phyloP scores from a whole-genome alignment of 1,140 invertebrate species.

The Manduca sexta region DNA sequence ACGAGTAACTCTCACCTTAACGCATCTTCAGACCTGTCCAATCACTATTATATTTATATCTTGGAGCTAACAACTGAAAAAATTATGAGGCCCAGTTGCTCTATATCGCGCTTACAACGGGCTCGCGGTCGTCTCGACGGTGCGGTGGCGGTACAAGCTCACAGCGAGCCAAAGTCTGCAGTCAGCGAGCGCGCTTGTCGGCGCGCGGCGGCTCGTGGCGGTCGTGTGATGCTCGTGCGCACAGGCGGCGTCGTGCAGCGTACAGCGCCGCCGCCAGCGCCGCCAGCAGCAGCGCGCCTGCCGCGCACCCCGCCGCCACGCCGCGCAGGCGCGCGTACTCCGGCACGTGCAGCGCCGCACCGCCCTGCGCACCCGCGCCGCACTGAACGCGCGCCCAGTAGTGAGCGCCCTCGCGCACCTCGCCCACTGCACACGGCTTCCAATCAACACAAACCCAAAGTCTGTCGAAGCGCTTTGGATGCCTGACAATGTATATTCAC shows the following conservation, averaged over 20 bases:
- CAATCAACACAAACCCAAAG: not conserved
- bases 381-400: slow-evolving; percentile 51
- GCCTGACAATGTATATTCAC: not conserved
- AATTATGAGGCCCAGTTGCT: too few species aligned
- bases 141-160: too few species aligned
- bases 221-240: slow-evolving; percentile 9
- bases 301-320: slow-evolving; percentile 37
- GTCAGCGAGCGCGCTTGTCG: slow-evolving; percentile 35
- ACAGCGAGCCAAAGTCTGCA: too few species aligned
- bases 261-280: slow-evolving; percentile 32
- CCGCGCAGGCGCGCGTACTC: slow-evolving; percentile 43
- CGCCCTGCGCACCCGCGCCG: slow-evolving; percentile 27
- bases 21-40: too few species aligned
- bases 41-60: too few species aligned
- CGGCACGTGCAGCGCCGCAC: slow-evolving; percentile 37
- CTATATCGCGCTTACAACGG: too few species aligned
- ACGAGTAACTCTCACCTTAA: too few species aligned
- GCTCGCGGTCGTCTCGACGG: too few species aligned
- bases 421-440: slow-evolving; percentile 26
- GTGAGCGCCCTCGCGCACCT: slow-evolving; percentile 39
- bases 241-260: slow-evolving; percentile 32
- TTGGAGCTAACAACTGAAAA: too few species aligned
- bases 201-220: slow-evolving; percentile 12
- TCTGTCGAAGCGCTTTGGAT: not conserved
- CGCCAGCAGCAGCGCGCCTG: slow-evolving; percentile 40